Evolutionary conservation across 1,140 invertebrate genomes (phyloP).

Genomic region (Drosophila bocki): DNA sequence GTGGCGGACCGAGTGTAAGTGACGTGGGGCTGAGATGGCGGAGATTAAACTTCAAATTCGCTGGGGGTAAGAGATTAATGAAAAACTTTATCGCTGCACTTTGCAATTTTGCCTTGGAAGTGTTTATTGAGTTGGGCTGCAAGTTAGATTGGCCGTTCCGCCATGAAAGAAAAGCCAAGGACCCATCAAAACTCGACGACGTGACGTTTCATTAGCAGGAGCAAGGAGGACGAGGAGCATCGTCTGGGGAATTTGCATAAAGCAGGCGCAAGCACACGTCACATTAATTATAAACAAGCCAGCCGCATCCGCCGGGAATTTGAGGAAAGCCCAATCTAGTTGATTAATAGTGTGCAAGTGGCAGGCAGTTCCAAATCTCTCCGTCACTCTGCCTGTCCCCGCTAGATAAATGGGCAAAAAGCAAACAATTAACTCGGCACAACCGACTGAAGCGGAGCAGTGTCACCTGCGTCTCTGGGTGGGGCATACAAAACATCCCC

Average conservation of each 20-base stretch:
- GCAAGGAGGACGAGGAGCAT: slow-evolving; percentile 8
- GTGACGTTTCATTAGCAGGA: slow-evolving; percentile 75
- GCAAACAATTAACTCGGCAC: slow-evolving; percentile 74
- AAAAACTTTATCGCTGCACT: slow-evolving; percentile 62
- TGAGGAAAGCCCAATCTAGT: slow-evolving; percentile 60
- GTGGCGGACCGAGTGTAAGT: slow-evolving; percentile 70
- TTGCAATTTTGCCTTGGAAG: slow-evolving; percentile 49
- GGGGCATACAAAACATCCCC: slow-evolving; percentile 3
- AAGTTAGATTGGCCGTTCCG: slow-evolving; percentile 68
- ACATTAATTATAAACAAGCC: slow-evolving; percentile 80
- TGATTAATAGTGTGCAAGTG: slow-evolving; percentile 78
- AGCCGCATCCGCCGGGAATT: slow-evolving; percentile 25
- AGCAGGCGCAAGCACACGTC: slow-evolving; percentile 33
- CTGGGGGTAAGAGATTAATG: slow-evolving; percentile 63
- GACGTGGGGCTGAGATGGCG: slow-evolving; percentile 40
- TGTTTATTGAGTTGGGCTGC: slow-evolving; percentile 74
- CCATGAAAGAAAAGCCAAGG: slow-evolving; percentile 25
- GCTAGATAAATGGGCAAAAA: slow-evolving; percentile 70
- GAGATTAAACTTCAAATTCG: slow-evolving; percentile 61
- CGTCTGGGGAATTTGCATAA: slow-evolving; percentile 71
- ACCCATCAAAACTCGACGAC: slow-evolving; percentile 76
- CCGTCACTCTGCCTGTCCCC: slow-evolving; percentile 50
- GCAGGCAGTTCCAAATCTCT: slow-evolving; percentile 61
- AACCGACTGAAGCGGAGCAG: slow-evolving; percentile 17
- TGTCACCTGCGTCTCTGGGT: slow-evolving; percentile 58